A percentile compares a stretch with the other conserved stretches of the same genome.
Conservation (phyloP, 2,888 invertebrate species). For the Drosophila suboccidentalis region DNA sequence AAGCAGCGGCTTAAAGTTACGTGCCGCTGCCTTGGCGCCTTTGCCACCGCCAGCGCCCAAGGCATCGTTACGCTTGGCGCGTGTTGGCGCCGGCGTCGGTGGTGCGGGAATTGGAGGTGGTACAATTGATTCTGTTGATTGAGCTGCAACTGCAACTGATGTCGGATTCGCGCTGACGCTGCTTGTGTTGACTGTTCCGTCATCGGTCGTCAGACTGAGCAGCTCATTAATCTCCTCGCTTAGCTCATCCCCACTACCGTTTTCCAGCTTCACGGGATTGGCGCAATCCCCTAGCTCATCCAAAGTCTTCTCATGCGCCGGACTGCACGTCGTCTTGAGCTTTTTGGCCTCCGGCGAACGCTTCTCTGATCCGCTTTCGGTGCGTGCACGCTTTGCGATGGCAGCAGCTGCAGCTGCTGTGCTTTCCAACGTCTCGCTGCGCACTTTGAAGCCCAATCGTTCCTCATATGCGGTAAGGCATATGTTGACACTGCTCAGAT, state of each 20-base stretch:
- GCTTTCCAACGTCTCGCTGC: conserved; percentile 85
- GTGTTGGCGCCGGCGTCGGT: conserved; percentile 27
- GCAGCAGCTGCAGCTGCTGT: conserved; percentile 62
- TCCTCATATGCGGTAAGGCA: conserved; percentile 92
- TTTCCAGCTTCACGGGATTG: conserved; percentile 38
- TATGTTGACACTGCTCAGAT: conserved; percentile 91
- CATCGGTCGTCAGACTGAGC: conserved; percentile 43
- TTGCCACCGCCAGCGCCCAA: conserved; percentile 30
- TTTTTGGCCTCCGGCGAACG: conserved; percentile 86
- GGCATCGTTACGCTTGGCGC: conserved; percentile 54
- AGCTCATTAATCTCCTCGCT: conserved; percentile 80
- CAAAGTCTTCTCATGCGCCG: conserved; percentile 52
- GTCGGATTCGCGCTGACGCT: neutral
- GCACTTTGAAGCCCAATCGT: conserved; percentile 88
- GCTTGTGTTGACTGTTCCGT: conserved; percentile 1
- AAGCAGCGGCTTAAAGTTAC: conserved; percentile 83
- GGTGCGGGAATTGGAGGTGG: conserved; percentile 14
- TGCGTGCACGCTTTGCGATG: conserved; percentile 86
- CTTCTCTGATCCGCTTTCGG: conserved; percentile 88
- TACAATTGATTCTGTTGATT: conserved; percentile 2
- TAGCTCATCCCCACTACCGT: conserved; percentile 74
- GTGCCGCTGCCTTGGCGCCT: conserved; percentile 55
- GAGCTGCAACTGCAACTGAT: conserved; percentile 3
- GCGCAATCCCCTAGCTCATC: conserved; percentile 37
- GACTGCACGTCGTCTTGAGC: conserved; percentile 74